Evolutionary conservation across 2,888 invertebrate genomes (phyloP).

Genomic region (Hydrotaea diabolus): DNA sequence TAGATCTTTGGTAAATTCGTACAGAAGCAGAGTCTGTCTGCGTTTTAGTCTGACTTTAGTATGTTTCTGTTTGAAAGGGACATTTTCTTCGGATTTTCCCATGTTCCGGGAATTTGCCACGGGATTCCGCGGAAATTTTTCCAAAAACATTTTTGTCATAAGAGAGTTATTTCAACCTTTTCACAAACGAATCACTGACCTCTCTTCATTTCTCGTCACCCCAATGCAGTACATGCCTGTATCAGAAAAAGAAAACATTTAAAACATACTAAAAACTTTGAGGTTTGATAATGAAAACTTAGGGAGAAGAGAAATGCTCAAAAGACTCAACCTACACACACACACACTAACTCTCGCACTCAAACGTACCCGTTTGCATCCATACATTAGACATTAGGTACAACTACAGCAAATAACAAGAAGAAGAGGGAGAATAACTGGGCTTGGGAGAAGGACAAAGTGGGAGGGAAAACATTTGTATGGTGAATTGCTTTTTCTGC

Average conservation of each 20-base stretch:
- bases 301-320: slow-evolving; percentile 27
- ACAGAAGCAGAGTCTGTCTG: too few species aligned
- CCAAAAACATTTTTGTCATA: too few species aligned
- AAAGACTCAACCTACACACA: slow-evolving; percentile 29
- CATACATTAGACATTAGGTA: slow-evolving; percentile 1
- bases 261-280: slow-evolving; percentile 49
- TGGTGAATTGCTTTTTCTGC: neutral
- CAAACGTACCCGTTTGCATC: neutral
- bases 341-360: neutral
- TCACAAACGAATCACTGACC: too few species aligned
- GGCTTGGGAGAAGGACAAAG: neutral
- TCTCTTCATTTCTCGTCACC: slow-evolving; percentile 6
- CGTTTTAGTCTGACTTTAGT: too few species aligned
- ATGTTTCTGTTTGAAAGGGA: too few species aligned
- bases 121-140: too few species aligned
- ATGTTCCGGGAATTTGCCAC: too few species aligned
- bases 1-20: too few species aligned
- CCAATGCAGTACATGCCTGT: neutral
- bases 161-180: too few species aligned
- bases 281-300: slow-evolving; percentile 56
- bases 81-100: too few species aligned
- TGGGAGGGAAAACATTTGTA: neutral
- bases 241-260: slow-evolving; percentile 26
- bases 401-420: slow-evolving; percentile 8
- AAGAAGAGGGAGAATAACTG: neutral